These are phyloP conservation scores for Anthopleura xanthogrammica DNA, from an alignment of 92 coral and sea anemone species.

Conservation along the genomic window DNA sequence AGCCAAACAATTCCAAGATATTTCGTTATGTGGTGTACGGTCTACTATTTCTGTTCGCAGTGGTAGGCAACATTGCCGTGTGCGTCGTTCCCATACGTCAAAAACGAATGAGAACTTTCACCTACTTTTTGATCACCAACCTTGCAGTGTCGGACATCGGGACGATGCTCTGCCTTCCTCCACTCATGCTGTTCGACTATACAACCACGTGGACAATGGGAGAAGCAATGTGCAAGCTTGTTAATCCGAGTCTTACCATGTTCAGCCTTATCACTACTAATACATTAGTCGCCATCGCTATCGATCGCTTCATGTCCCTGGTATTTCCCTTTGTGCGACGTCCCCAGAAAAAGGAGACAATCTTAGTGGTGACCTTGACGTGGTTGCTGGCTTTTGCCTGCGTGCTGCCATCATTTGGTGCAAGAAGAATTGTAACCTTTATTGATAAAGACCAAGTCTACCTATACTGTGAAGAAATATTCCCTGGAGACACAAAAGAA, in stretches of 20 bases:
- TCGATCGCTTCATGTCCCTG: conserved; percentile 71
- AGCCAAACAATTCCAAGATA: conserved; percentile 58
- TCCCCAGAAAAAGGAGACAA: conserved; percentile 47
- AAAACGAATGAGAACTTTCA: conserved; percentile 79
- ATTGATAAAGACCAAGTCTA: neutral
- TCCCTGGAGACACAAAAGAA: conserved; percentile 61
- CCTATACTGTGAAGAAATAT: conserved; percentile 39
- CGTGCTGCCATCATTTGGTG: conserved; percentile 75
- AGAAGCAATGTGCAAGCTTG: conserved; percentile 67
- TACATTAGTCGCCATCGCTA: conserved; percentile 78
- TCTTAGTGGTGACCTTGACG: conserved; percentile 51
- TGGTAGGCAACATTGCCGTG: conserved; percentile 74
- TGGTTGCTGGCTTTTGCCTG: conserved; percentile 75
- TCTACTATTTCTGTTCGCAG: conserved; percentile 54
- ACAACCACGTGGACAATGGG: conserved; percentile 57
- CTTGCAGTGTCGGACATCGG: conserved; percentile 81
- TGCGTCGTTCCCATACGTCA: conserved; percentile 67
- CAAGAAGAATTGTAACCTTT: conserved; percentile 19
- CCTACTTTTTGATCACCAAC: conserved; percentile 76
- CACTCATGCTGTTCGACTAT: conserved; percentile 49
- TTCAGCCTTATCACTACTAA: conserved; percentile 78
- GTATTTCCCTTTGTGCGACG: conserved; percentile 76
- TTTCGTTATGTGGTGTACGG: conserved; percentile 57
- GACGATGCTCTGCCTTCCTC: conserved; percentile 73
- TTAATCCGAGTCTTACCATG: conserved; percentile 74